Percentiles rank a stretch among this genome's conserved stretches.
These are phyloP conservation scores for Cacatua alba DNA, from an alignment of 2,113 vertebrate species.

Conservation along the genomic window DNA sequence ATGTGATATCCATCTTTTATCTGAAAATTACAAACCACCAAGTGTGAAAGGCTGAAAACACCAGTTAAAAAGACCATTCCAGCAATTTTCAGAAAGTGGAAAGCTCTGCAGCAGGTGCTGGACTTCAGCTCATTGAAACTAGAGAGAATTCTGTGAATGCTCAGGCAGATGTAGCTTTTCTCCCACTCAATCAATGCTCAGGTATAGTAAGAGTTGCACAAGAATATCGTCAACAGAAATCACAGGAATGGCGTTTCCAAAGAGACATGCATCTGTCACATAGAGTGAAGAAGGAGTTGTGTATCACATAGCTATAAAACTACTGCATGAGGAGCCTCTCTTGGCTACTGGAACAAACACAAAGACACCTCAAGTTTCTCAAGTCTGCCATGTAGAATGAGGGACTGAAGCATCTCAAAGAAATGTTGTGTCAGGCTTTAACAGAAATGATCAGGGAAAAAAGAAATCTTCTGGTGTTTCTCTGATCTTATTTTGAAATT, in stretches of 20 bases:
- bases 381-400: background rate
- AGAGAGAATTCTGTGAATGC: background rate
- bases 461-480: background rate
- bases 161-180: background rate
- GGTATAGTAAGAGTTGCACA: background rate
- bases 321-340: background rate
- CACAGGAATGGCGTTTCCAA: background rate
- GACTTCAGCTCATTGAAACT: background rate
- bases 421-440: background rate
- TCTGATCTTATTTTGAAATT: background rate
- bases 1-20: background rate
- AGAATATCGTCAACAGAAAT: background rate
- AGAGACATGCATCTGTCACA: background rate
- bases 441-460: background rate
- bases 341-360: background rate
- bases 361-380: background rate
- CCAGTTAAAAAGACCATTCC: background rate
- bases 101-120: fast-evolving
- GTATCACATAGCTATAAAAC: background rate
- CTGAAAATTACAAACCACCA: background rate
- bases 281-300: background rate
- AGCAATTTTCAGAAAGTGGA: background rate
- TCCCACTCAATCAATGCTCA: background rate
- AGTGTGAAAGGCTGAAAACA: background rate
- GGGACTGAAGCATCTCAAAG: background rate